Conservation (phyloP, 2,113 vertebrate species). For the Rhinogobius similis region DNA sequence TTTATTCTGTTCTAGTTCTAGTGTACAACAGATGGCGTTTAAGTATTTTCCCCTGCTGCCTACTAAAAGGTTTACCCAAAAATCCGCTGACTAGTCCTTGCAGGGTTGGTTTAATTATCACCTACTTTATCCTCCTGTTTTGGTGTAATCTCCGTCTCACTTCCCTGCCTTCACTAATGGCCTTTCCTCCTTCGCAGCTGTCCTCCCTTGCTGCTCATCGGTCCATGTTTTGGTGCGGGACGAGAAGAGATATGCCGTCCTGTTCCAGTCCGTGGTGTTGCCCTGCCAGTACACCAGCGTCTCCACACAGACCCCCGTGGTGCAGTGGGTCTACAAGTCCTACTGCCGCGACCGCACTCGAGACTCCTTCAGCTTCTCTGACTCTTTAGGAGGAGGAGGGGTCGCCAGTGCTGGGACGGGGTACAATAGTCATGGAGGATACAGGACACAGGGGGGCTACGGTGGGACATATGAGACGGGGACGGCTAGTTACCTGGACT, state of each 20-base stretch:
- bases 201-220: constrained; percentile 44
- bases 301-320: constrained; percentile 66
- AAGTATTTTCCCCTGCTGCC: neutral
- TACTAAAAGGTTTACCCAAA: constrained; percentile 4
- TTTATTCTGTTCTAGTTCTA: no score
- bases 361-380: constrained; percentile 57
- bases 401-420: constrained; percentile 44
- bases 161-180: constrained; percentile 3
- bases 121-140: neutral
- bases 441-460: constrained; percentile 8
- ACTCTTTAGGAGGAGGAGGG: constrained; percentile 48
- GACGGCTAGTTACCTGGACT: constrained; percentile 61
- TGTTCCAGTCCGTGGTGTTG: constrained; percentile 71
- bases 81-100: constrained; percentile 7
- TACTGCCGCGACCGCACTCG: constrained; percentile 71
- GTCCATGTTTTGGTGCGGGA: constrained; percentile 67
- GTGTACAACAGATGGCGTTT: neutral
- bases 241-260: constrained; percentile 55
- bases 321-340: constrained; percentile 74
- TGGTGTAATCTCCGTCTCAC: constrained; percentile 1
- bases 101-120: constrained; percentile 7
- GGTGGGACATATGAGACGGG: constrained; percentile 34
- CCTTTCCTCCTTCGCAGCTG: constrained; percentile 37
- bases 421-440: constrained; percentile 16
- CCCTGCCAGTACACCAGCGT: constrained; percentile 72